A percentile compares a stretch with the other conserved stretches of the same genome.
Evolutionary conservation across 1,140 invertebrate species (phyloP).

Genomic region (Cataglyphis hispanica): DNA sequence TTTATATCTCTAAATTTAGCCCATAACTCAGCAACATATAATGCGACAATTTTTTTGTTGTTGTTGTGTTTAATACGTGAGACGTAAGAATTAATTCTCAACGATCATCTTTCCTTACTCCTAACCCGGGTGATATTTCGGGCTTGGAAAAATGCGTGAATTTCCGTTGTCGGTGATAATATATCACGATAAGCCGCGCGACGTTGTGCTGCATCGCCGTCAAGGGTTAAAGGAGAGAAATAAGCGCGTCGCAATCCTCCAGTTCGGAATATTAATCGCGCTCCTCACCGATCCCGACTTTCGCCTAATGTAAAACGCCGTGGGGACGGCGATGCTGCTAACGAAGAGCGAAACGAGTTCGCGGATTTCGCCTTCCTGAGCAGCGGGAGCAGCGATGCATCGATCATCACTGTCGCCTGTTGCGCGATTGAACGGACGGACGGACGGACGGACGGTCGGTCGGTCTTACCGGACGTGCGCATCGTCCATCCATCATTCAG

Average conservation of each 20-base stretch:
- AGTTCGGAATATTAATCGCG: conserved; percentile 59
- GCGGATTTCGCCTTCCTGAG: conserved; percentile 80
- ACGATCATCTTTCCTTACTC: not conserved
- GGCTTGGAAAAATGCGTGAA: conserved; percentile 47
- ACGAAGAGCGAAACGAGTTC: conserved; percentile 77
- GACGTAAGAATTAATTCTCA: conserved; percentile 23
- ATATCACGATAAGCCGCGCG: conserved; percentile 52
- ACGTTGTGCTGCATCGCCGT: conserved; percentile 16
- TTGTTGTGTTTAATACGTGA: not conserved
- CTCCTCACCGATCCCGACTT: conserved; percentile 58
- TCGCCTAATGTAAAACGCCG: conserved; percentile 61
- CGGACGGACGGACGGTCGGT: conserved; percentile 69
- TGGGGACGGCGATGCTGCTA: conserved; percentile 54
- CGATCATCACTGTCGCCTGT: conserved; percentile 85
- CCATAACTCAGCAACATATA: not conserved
- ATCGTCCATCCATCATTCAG: conserved; percentile 83
- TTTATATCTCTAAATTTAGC: not conserved
- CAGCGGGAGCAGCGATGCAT: conserved; percentile 77
- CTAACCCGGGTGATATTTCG: conserved; percentile 31
- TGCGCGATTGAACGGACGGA: conserved; percentile 76
- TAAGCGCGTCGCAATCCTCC: conserved; percentile 50
- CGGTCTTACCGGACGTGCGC: conserved; percentile 71
- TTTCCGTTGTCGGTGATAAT: conserved; percentile 44
- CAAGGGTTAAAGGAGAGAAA: conserved; percentile 58
- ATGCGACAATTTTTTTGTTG: not conserved